Base-by-base conservation (phyloP, 1,140 invertebrate species). In the Fopius arisanus region DNA sequence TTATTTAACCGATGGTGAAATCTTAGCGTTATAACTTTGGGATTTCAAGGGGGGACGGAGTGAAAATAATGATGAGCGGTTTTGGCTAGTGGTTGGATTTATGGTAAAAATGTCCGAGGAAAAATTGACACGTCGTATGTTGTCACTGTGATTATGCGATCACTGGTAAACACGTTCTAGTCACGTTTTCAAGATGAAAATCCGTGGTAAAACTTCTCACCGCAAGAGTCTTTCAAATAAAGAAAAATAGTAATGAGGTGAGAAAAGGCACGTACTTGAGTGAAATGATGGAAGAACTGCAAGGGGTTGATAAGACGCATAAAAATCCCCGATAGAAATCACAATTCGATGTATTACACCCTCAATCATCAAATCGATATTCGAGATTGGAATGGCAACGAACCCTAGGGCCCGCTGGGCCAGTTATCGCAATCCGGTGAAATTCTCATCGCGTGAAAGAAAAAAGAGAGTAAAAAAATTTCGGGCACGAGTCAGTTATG, bases 151-250 rank as follows among this genome's bases (percentile, higher is more conserved):
- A 65, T 72, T 72, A 37, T 40, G 41, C 62, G 37, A 72, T 72
- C 70, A 29, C 26, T 23, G 41, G 59, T 62, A 72, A 72, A 72
- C 70, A 72, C 62, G 37, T 65, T 41, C 23, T 10, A 48, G 70
- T 63, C 70, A 72, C 70, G 70, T 72, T 72, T 72, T 28, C 54
- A 26, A 59, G 54, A 59, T 59, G 54, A 59, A 59, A 59, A 59
- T 6, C 1, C 54, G 5, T 6, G 19, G 54, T 59, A 23, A 59
- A 54, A 59, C 9, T 59, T 59, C 10, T 59, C 10, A 12, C 23
- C 7, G 3, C 6, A 23, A 59, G 23, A 59, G 19, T 14, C 7
- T 14, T n/a, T 59, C 54, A 59, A 59, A 28, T 59, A 59, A 12
- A 59, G 54, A 59, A 59, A 59, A 59, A 59, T 59, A 59, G 54